Evolutionary conservation across 2,113 vertebrate species (phyloP), one percentile per base, ranked within the genome.

Genomic region (Hucho hucho): DNA sequence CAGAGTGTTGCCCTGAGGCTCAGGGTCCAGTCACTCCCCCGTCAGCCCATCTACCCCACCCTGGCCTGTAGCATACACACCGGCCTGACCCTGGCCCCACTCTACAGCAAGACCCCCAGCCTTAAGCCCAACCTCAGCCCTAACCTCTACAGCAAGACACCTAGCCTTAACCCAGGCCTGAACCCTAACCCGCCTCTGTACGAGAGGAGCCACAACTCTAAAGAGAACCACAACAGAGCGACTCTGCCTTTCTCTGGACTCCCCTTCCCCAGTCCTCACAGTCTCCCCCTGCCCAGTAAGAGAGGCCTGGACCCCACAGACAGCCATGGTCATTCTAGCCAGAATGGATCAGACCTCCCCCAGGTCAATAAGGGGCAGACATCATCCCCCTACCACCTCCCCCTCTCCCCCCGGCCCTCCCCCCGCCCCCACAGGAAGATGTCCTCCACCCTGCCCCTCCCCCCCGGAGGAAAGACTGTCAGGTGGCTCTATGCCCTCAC

Each of bases 1-100:
- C 96, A 98, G 89, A 98, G 94, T 1, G 95, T 98, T 81, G 97
- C 98, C 76, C 95, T 99, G 92, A 97, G 95, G 92, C 96, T 99
- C 83, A 96, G 94, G 0, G 97, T 99, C 70, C 97, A 99, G 92
- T 99, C 98, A 5, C 89, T 99, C 79, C 98, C 98, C 64, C 94
- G 98, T 89, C 98, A 99, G 78, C 96, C 97, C 5, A 97, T 93
- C 86, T 99, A 99, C 82, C 98, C 98, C 7, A 92, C 95, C 79
- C 69, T 99, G 83, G 95, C 95, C 29, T 99, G 98, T 79, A 99
- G 97, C 91, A 98, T 99, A 87, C 98, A 99, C 77, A 94, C 95
- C 53, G 83, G 87, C 76, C 82, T 90, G 79, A 85, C 91, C 75
- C 83, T 90, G 79, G 85, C 91, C 64, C 89, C 88, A 0, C 86